phyloP scores from a whole-genome alignment of 2,113 vertebrate genomes.

The Polypterus senegalus region DNA sequence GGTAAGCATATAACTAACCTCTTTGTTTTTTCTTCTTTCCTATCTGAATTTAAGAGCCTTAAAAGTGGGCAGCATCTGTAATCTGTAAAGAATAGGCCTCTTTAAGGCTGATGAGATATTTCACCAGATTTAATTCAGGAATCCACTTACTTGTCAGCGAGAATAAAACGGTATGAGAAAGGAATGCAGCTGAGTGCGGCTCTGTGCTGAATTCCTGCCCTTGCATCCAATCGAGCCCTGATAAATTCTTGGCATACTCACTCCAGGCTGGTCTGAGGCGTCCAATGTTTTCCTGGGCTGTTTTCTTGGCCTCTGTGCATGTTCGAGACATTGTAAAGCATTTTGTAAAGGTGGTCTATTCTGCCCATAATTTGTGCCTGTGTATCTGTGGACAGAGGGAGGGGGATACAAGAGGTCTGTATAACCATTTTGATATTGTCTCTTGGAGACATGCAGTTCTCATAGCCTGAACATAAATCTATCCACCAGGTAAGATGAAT shows the following conservation, averaged over 20 bases:
- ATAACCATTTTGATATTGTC: no score
- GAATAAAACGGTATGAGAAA: conserved; percentile 14
- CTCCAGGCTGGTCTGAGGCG: conserved; percentile 16
- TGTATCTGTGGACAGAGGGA: no score
- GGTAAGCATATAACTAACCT: no score
- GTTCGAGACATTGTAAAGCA: conserved; percentile 14
- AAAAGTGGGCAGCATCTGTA: no score
- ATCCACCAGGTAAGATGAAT: no score
- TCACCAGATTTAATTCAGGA: conserved; percentile 1
- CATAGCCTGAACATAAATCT: no score
- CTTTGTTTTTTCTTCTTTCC: no score
- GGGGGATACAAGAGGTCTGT: no score
- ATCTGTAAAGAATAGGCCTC: no score
- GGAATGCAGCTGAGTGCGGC: conserved; percentile 13
- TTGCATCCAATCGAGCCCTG: conserved; percentile 16
- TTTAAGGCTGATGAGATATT: no score
- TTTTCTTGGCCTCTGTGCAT: neutral
- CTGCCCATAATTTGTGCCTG: neutral
- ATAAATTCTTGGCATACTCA: conserved; percentile 25
- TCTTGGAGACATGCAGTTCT: no score
- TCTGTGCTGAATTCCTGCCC: conserved; percentile 21
- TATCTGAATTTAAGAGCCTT: no score
- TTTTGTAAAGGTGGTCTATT: conserved; percentile 10
- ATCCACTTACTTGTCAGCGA: conserved; percentile 10
- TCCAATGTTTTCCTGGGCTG: conserved; percentile 1